Evolutionary conservation across 1,140 invertebrate species (phyloP).

Genomic region (Papilio polytes): DNA sequence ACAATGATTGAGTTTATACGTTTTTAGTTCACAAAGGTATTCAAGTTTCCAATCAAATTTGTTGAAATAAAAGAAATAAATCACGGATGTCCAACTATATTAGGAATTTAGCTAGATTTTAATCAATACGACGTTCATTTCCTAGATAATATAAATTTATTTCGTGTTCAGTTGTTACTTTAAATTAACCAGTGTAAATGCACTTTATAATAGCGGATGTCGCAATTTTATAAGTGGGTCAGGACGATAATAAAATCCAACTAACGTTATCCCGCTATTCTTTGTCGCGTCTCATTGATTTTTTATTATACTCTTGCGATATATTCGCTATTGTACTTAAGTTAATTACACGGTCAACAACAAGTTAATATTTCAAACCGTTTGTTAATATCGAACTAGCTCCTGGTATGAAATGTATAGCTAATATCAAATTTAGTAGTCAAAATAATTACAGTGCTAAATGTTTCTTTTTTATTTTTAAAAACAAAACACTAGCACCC

Average conservation of each 20-base stretch:
- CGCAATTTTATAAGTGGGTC: constrained; percentile 38
- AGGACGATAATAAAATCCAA: constrained; percentile 28
- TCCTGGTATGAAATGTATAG: too few relatives aligned
- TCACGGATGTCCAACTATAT: too few relatives aligned
- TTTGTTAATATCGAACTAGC: not conserved
- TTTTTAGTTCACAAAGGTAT: constrained; percentile 16
- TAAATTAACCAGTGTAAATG: constrained; percentile 20
- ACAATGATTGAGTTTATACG: constrained; percentile 11
- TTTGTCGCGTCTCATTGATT: constrained; percentile 30
- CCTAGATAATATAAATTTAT: not conserved
- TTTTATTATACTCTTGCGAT: constrained; percentile 8
- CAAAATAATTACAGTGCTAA: too few relatives aligned
- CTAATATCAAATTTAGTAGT: too few relatives aligned
- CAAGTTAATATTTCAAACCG: too few relatives aligned
- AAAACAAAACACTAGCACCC: too few relatives aligned
- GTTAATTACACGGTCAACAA: not conserved
- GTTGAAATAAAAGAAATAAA: not conserved
- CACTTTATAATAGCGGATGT: constrained; percentile 17
- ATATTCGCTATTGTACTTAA: not conserved
- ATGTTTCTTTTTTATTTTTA: too few relatives aligned
- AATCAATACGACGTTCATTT: not conserved
- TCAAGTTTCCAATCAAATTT: not conserved
- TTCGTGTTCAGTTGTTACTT: not conserved
- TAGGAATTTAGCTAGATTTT: too few relatives aligned
- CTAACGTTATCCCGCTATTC: constrained; percentile 13